Percentiles rank a stretch among this genome's conserved stretches.
Conservation (phyloP, 2,888 invertebrate species). For the Carabus problematicus region DNA sequence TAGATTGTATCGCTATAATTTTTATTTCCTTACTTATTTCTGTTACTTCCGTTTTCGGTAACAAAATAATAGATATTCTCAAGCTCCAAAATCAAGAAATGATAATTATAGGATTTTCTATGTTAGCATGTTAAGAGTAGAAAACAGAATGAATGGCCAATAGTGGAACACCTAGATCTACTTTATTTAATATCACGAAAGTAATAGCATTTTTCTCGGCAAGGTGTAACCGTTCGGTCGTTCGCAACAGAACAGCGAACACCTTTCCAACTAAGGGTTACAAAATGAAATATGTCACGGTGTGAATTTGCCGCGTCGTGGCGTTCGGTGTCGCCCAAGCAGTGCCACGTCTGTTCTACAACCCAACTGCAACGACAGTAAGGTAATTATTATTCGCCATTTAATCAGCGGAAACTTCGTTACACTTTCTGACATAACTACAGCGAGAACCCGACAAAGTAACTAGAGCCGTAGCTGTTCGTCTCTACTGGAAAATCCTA, state of each 20-base stretch:
- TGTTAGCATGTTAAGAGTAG: too few relatives aligned
- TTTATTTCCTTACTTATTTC: too few relatives aligned
- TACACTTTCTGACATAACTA: slow-evolving; percentile 3
- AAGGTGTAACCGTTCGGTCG: neutral
- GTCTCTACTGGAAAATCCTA: too few relatives aligned
- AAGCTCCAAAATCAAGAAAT: too few relatives aligned
- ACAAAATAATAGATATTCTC: too few relatives aligned
- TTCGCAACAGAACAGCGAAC: slow-evolving; percentile 1
- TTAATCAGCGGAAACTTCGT: slow-evolving; percentile 17
- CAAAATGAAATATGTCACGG: slow-evolving; percentile 16
- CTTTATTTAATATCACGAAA: slow-evolving; percentile 1
- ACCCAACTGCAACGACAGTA: slow-evolving; percentile 10
- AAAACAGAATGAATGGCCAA: too few relatives aligned
- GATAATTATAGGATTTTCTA: too few relatives aligned
- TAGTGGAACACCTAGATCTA: neutral
- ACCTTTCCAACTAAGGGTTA: slow-evolving; percentile 2
- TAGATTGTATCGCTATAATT: too few relatives aligned
- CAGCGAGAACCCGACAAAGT: too few relatives aligned
- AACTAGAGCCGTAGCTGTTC: too few relatives aligned
- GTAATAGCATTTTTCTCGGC: slow-evolving; percentile 14
- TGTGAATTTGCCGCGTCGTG: neutral
- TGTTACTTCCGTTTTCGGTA: too few relatives aligned
- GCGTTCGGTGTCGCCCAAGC: neutral
- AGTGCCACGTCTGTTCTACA: slow-evolving; percentile 4
- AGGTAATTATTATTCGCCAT: slow-evolving; percentile 19